Evolutionary conservation across 2,113 vertebrate species (phyloP).

Genomic region (Pachypanchax playfairii): DNA sequence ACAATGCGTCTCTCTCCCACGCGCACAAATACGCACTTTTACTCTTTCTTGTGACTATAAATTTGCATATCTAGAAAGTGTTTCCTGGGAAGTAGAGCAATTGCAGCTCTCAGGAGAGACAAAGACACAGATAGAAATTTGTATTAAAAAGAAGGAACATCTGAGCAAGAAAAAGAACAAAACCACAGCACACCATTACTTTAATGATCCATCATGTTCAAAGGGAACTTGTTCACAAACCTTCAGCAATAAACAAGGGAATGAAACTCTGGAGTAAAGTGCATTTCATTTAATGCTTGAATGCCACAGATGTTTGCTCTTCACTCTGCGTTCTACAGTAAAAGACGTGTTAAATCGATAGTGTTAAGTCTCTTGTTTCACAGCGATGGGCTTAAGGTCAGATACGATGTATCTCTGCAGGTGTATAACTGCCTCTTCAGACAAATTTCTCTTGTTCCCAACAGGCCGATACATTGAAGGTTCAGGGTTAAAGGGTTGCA

Average conservation of each 20-base stretch:
- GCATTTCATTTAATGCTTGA: slow-evolving; percentile 62
- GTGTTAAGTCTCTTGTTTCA: slow-evolving; percentile 13
- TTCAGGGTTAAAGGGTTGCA: slow-evolving; percentile 53
- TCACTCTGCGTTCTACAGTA: slow-evolving; percentile 1
- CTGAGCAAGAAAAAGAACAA: slow-evolving; percentile 77
- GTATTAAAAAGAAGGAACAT: slow-evolving; percentile 77
- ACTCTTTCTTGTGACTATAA: slow-evolving; percentile 50
- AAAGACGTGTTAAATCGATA: slow-evolving; percentile 17
- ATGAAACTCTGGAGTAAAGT: slow-evolving; percentile 70
- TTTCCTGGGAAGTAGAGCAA: slow-evolving; percentile 82
- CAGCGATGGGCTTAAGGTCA: slow-evolving; percentile 13
- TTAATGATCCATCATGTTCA: slow-evolving; percentile 82
- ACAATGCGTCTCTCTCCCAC: slow-evolving; percentile 20
- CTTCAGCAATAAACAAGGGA: slow-evolving; percentile 74
- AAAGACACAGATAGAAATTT: slow-evolving; percentile 71
- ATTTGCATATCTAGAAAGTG: slow-evolving; percentile 80
- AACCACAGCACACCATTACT: slow-evolving; percentile 76
- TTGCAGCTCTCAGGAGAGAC: slow-evolving; percentile 74
- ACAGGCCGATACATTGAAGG: slow-evolving; percentile 23
- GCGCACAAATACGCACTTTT: slow-evolving; percentile 27
- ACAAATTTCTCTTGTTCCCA: neutral
- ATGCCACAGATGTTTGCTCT: slow-evolving; percentile 64
- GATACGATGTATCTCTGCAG: slow-evolving; percentile 13
- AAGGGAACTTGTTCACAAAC: slow-evolving; percentile 73
- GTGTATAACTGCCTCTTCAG: slow-evolving; percentile 6